Base-by-base conservation (phyloP, 2,797 vertebrate species). In the Semaprochilodus insignis region DNA sequence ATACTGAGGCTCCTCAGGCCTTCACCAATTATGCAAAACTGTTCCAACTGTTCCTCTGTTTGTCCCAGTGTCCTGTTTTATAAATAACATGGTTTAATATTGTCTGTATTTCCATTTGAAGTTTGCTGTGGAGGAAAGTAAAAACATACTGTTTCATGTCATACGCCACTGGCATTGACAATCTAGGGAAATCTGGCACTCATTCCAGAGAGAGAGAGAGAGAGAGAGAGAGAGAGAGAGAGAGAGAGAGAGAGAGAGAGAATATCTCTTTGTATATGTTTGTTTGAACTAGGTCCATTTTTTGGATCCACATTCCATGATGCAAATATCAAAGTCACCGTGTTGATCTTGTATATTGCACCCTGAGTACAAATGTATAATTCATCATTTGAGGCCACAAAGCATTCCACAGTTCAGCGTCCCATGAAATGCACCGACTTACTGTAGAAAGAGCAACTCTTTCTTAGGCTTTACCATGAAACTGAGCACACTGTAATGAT, bases 361-460 rank as follows among this genome's bases (percentile, higher is more conserved):
- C 72, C 74, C 77, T 75, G 17, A 84, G 77, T 71, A 75, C 72
- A 84, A 76, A 80, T 84, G 73, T 77, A 84, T 84, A 84, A 84
- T 84, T 84, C 82, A 84, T 5, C 82, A 75, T 63, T 70, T 6
- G 27, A 54, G 57, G 17, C 44, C 25, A 21, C 31, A 44, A 59
- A 80, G 69, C 72, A 84, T 62, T 80, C 71, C 82, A 60, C 77
- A 70, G 63, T 71, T 70, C 69, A 75, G 77, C 40, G 27, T 69
- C 79, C 55, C 44, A 69, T 75, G 71, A 69, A 27, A 70, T 62
- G 48, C 54, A 40, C 15, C 23, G 77, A 80, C 77, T 75, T 76
- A 27, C 77, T 75, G 63, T 69, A 83, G 55, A 63, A 25, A 40
- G 55, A 82, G 74, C 55, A 63, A 55, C 72, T 71, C 66, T 36